Conservation (phyloP, 2,888 invertebrate species). For the Troides aeacus region DNA sequence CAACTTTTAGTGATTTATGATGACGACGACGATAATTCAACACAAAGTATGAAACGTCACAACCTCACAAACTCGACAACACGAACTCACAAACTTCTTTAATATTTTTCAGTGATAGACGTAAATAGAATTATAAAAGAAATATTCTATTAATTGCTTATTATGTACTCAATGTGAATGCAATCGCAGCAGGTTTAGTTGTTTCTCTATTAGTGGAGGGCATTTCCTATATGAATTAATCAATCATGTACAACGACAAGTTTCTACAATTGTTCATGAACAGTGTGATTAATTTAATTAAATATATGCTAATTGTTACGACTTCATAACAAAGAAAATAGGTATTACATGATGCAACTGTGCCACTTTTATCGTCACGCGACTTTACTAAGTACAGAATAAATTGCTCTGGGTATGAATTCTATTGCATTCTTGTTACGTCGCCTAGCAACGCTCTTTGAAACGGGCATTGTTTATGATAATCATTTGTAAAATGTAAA, state of each 20-base stretch:
- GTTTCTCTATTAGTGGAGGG: background rate
- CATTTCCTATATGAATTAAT: slow-evolving; percentile 13
- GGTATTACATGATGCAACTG: slow-evolving; percentile 21
- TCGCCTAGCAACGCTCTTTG: slow-evolving; percentile 3
- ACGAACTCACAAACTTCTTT: too few species aligned
- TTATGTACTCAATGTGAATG: too few species aligned
- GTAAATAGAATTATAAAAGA: too few species aligned
- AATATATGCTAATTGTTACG: slow-evolving; percentile 23
- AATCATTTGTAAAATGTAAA: background rate
- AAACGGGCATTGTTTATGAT: background rate
- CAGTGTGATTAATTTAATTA: slow-evolving; percentile 5
- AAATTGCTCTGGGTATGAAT: slow-evolving; percentile 1
- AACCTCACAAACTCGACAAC: too few species aligned
- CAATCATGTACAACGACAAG: slow-evolving; percentile 19
- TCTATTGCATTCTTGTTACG: background rate
- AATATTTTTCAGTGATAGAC: too few species aligned
- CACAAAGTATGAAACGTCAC: too few species aligned
- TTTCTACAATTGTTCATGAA: slow-evolving; percentile 16
- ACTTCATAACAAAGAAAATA: slow-evolving; percentile 22
- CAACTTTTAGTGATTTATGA: too few species aligned
- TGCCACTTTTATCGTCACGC: slow-evolving; percentile 19
- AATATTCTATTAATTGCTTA: too few species aligned
- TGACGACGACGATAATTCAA: too few species aligned
- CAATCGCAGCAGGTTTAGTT: background rate
- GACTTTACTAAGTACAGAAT: slow-evolving; percentile 13